Conservation (phyloP, 2,888 invertebrate genomes). For the Paralinhomoeus sp. region DNA sequence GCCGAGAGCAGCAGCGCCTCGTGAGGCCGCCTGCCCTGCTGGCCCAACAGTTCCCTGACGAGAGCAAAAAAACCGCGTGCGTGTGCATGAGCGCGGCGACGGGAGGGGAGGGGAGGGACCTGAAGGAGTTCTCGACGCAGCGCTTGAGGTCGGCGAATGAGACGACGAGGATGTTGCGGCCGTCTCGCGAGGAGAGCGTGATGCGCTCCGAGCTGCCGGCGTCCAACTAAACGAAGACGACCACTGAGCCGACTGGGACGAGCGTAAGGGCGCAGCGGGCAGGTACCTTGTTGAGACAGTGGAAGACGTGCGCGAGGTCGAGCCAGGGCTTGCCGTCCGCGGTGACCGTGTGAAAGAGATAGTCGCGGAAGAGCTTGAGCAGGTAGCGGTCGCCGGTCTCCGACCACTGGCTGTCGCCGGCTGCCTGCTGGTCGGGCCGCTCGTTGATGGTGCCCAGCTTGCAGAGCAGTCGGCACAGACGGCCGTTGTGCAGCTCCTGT, state of each 20-base stretch:
- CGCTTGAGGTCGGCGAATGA: slow-evolving; percentile 82
- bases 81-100: no score
- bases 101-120: no score
- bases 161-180: slow-evolving; percentile 81
- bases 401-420: slow-evolving; percentile 46
- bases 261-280: not conserved
- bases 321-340: slow-evolving; percentile 81
- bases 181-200: slow-evolving; percentile 80
- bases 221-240: slow-evolving; percentile 26
- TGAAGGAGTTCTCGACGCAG: slow-evolving; percentile 44
- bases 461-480: slow-evolving; percentile 63
- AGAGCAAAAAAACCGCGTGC: no score
- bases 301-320: slow-evolving; percentile 79
- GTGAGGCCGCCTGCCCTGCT: no score
- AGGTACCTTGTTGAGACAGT: slow-evolving; percentile 73
- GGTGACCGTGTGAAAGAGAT: slow-evolving; percentile 68
- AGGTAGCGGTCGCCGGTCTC: slow-evolving; percentile 96
- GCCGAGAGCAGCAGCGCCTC: no score
- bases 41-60: no score
- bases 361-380: slow-evolving; percentile 89
- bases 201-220: slow-evolving; percentile 40
- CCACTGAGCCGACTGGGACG: no score
- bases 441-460: slow-evolving; percentile 87
- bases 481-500: slow-evolving; percentile 71
- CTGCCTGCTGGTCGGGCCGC: slow-evolving; percentile 72